Base-by-base conservation (phyloP, 2,113 vertebrate species). In the Anser brachyrhynchus region DNA sequence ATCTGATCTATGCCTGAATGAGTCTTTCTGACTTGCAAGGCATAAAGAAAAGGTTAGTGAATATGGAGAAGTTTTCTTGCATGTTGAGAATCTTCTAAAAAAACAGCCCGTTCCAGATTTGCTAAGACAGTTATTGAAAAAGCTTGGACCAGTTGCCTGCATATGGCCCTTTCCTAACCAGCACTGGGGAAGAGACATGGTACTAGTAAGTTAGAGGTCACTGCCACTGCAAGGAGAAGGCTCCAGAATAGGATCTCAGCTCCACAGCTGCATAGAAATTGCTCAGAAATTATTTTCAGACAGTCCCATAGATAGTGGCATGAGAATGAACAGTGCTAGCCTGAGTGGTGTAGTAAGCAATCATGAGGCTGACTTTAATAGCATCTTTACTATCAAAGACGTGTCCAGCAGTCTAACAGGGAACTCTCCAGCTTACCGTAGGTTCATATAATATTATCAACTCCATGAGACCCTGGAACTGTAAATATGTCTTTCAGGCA, bases 1-100 rank as follows among this genome's bases (percentile, higher is more conserved):
- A 93, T 84, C 86, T 61, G 54, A 90, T 74, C 84, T 89, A 54
- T 41, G 90, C 61, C 76, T 95, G 92, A 89, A 44, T 71, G 65
- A 93, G n/a, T 44, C 83, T 81, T 82, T 75, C 90, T 91, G 77
- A 82, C 83, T 72, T 41, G 72, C 31, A 85, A 78, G 66, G 58
- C 49, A 89, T 75, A 87, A 94, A 93, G 78, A 90, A 57, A 95
- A 82, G 62, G 69, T 92, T 44, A 82, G 93, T 82, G 74, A 95
- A 89, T 51, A 95, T 0, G 12, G 57, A 80, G 75, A 94, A 35
- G 44, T 82, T 85, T 95, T 75, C 55, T 91, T 83, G 81, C 5
- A 2, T 83, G 55, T 75, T 84, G 89, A 91, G 84, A 52, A 84
- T 57, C 35, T 76, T 49, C 71, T 61, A 76, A 52, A 51, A 87